Evolutionary conservation across 1,140 invertebrate genomes (phyloP).

Genomic region (Drosophila ohnishii): DNA sequence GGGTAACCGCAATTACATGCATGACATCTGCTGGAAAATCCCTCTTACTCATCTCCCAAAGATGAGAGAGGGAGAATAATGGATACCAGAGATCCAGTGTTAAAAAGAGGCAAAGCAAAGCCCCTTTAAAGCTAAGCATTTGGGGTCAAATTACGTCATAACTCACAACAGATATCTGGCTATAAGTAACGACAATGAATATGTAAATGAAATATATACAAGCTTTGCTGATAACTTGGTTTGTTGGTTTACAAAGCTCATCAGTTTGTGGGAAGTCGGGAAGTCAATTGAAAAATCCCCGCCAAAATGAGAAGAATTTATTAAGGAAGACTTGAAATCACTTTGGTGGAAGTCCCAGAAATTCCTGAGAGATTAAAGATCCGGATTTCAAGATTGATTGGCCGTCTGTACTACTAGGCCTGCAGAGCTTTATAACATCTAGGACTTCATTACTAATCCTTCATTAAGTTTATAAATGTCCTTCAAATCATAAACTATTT

Average conservation of each 20-base stretch:
- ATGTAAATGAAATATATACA: not conserved
- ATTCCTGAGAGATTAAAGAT: constrained; percentile 2
- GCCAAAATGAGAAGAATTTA: not conserved
- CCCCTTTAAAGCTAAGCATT: not conserved
- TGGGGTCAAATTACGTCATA: not conserved
- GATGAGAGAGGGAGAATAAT: constrained; percentile 4
- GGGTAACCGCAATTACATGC: constrained; percentile 57
- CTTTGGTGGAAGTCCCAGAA: not conserved
- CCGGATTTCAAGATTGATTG: not conserved
- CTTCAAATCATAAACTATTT: no score
- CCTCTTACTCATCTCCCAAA: constrained; percentile 64
- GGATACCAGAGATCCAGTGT: not conserved
- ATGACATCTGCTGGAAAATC: constrained; percentile 63
- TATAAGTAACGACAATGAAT: not conserved
- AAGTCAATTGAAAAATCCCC: constrained; percentile 21
- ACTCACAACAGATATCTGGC: not conserved
- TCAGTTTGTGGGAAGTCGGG: constrained; percentile 27
- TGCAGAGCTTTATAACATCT: no score
- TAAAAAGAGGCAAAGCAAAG: not conserved
- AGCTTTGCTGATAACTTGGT: not conserved
- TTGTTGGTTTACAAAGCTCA: not conserved
- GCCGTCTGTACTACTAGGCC: not conserved
- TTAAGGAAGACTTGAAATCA: constrained; percentile 10
- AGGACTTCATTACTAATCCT: not conserved
- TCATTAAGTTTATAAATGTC: not conserved